phyloP scores from a whole-genome alignment of 2,113 vertebrate species.

The Onychorhynchus coronatus region DNA sequence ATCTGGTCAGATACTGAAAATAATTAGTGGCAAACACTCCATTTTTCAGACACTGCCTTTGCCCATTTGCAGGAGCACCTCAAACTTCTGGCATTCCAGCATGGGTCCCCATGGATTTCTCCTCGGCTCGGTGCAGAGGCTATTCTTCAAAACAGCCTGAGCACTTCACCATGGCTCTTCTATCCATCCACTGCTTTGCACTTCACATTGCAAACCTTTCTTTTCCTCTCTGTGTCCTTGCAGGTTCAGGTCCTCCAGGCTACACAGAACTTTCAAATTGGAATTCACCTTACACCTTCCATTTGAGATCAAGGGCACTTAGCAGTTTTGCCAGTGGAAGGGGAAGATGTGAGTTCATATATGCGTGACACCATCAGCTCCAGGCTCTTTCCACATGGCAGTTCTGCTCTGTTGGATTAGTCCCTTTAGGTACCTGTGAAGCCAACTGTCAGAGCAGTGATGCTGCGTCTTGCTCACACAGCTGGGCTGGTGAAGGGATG shows the following conservation, averaged over 20 bases:
- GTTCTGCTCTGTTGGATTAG: neutral
- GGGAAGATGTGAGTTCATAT: accelerated
- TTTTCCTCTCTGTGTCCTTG: neutral
- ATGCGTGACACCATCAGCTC: neutral
- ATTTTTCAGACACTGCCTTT: neutral
- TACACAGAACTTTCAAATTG: neutral
- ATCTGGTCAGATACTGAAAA: conserved; percentile 49
- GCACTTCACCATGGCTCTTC: neutral
- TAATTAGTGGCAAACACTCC: conserved; percentile 9
- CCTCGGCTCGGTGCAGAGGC: accelerated
- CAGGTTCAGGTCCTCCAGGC: neutral
- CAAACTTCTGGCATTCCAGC: neutral
- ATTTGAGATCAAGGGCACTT: accelerated
- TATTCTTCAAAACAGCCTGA: neutral
- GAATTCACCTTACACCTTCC: neutral
- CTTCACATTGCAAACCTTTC: neutral
- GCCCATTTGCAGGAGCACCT: neutral
- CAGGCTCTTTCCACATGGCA: neutral
- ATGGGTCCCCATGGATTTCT: neutral
- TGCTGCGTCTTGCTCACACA: accelerated
- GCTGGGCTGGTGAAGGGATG: accelerated
- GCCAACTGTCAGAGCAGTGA: neutral
- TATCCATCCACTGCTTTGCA: accelerated
- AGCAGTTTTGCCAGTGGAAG: neutral
- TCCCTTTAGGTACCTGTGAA: neutral